phyloP scores from a whole-genome alignment of 2,113 vertebrate species.

The Hepsetus odoe region DNA sequence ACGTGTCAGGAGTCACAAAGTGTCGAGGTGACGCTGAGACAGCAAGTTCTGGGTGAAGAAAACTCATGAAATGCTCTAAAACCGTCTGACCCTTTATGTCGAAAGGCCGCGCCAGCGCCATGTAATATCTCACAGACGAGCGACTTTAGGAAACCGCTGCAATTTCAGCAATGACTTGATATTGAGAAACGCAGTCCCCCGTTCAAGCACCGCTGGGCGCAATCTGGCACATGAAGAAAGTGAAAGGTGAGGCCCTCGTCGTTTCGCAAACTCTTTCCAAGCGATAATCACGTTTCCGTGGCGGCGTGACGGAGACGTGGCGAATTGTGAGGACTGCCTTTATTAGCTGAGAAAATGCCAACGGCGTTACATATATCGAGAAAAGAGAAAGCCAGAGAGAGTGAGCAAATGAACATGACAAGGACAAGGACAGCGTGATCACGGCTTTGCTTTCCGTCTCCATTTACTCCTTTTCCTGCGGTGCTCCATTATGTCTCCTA shows the following conservation, averaged over 20 bases:
- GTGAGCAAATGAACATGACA: neutral
- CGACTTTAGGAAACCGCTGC: conserved; percentile 24
- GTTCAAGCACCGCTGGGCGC: conserved; percentile 14
- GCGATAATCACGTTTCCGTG: conserved; percentile 21
- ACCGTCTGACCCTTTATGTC: neutral
- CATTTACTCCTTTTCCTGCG: neutral
- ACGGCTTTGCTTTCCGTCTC: neutral
- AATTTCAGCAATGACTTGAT: conserved; percentile 4
- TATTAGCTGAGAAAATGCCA: neutral
- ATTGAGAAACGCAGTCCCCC: conserved; percentile 31
- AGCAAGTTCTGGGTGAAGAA: neutral
- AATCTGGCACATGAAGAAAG: conserved; percentile 2
- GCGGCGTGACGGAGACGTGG: conserved; percentile 10
- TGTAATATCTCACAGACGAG: neutral
- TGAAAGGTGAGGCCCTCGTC: conserved; percentile 11
- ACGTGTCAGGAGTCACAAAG: too few relatives aligned
- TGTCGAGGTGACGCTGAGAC: too few relatives aligned
- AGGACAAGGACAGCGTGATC: conserved; percentile 11
- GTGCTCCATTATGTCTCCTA: neutral
- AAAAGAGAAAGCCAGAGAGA: neutral
- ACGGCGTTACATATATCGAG: conserved; percentile 15
- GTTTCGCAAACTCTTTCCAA: conserved; percentile 24
- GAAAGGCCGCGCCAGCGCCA: neutral
- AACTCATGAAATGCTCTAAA: neutral
- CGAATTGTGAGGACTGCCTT: neutral